Conservation (phyloP, 2,888 invertebrate genomes). For the Eubasilissa splendida region DNA sequence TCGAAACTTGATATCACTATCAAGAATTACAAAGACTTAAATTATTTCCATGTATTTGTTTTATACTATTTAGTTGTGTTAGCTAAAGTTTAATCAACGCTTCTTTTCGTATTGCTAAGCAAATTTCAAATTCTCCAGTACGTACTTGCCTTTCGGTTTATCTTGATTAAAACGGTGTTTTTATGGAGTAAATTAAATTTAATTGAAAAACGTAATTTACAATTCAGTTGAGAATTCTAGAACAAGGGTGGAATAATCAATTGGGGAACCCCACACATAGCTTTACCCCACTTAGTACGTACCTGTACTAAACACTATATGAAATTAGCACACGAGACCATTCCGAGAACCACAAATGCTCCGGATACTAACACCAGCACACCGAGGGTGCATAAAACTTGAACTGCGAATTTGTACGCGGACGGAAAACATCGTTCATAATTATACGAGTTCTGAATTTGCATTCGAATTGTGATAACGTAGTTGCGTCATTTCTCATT, state of each 20-base stretch:
- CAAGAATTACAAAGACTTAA: too few relatives aligned
- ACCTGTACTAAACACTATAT: slow-evolving; percentile 8
- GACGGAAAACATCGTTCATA: background rate
- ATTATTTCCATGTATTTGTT: too few relatives aligned
- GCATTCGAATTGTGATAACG: slow-evolving; percentile 1
- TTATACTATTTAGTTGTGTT: too few relatives aligned
- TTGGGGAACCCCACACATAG: background rate
- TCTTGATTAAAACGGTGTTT: slow-evolving; percentile 12
- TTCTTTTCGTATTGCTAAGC: too few relatives aligned
- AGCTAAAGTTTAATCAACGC: too few relatives aligned
- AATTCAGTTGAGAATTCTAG: slow-evolving; percentile 12
- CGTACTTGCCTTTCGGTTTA: background rate
- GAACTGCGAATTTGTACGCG: background rate
- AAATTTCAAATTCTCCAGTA: too few relatives aligned
- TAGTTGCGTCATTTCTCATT: too few relatives aligned
- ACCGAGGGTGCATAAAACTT: background rate
- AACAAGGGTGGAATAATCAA: slow-evolving; percentile 14
- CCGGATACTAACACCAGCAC: slow-evolving; percentile 1
- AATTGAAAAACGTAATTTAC: slow-evolving; percentile 18
- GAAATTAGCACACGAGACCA: slow-evolving; percentile 16
- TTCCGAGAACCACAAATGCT: slow-evolving; percentile 15
- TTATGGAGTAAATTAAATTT: slow-evolving; percentile 9
- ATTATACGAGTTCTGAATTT: slow-evolving; percentile 1
- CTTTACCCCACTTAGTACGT: background rate
- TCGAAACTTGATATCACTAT: too few relatives aligned